Evolutionary conservation across 2,888 invertebrate species (phyloP), one percentile per base, ranked within the genome.

Genomic region (Cremastinae sp.): DNA sequence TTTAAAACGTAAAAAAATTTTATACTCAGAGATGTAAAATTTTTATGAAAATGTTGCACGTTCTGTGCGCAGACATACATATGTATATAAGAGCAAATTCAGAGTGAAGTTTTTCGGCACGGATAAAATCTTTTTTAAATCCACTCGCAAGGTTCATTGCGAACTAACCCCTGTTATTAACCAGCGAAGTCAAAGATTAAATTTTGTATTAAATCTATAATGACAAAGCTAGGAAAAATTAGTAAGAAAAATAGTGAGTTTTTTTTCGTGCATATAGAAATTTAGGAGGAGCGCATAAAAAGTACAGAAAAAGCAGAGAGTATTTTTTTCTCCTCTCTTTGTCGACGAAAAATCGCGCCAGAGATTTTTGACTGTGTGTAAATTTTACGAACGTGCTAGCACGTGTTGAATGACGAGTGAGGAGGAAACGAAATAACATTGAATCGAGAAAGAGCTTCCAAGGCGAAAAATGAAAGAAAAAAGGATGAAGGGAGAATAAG

Each of bases 351-450:
- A 5, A 28, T 28, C 28, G 28, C 5, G 28, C 28, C 5, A 5
- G 28, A 28, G 5, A 28, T 20, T 41, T 62, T 35, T 16, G 12
- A 12, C 45, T 10, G 47, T 22, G 47, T 22, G 22, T 22, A 9
- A 12, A n/a, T 28, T 41, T 3, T 8, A 10, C 59, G 47, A 16
- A 45, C 16, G 49, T 18, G 49, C 18, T 64, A 61, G 71, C 71
- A 55, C 59, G 55, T 61, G 56, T 62, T 53, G 61, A 61, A 66
- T 49, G 62, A 58, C 20, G 74, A 62, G 16, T 9, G 59, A 68
- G 39, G 45, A 59, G 61, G 41, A 49, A 61, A 51, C 35, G 56
- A 55, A 69, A 55, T 53, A 47, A 59, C 64, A 70, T 41, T 53
- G 41, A 70, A 43, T 61, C 37, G 70, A 45, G 18, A 62, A 61